A percentile compares a stretch with the other conserved stretches of the same genome.
Conservation (phyloP, 2,888 invertebrate genomes). For the Hedychridium roseum region DNA sequence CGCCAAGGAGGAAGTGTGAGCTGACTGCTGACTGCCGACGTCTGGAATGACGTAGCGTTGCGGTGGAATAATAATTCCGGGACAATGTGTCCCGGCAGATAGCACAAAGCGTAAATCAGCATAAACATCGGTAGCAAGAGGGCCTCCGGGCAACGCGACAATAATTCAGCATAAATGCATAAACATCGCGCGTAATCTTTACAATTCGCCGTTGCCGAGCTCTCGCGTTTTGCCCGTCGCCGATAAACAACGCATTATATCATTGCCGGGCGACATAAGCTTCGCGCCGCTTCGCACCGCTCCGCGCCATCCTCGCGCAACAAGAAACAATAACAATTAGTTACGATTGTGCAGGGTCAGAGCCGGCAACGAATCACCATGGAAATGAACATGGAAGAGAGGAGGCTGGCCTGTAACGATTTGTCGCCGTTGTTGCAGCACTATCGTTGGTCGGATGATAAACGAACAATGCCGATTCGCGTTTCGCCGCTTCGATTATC, state of each 20-base stretch:
- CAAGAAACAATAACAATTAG: slow-evolving; percentile 47
- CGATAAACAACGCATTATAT: slow-evolving; percentile 56
- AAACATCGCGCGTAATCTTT: slow-evolving; percentile 59
- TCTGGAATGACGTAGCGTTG: slow-evolving; percentile 31
- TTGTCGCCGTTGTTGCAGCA: slow-evolving; percentile 21
- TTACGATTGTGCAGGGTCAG: slow-evolving; percentile 33
- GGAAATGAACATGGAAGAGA: no score
- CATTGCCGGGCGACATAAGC: slow-evolving; percentile 42
- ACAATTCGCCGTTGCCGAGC: slow-evolving; percentile 42
- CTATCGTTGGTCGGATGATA: background rate
- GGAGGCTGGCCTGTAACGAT: slow-evolving; percentile 33
- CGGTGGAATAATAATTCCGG: slow-evolving; percentile 60
- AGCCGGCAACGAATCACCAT: no score
- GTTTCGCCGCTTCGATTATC: no score
- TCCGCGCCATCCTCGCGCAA: slow-evolving; percentile 22
- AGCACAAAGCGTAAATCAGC: slow-evolving; percentile 64
- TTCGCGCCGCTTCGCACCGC: slow-evolving; percentile 20
- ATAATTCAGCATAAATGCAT: slow-evolving; percentile 63
- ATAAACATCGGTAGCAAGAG: slow-evolving; percentile 63
- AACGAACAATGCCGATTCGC: no score
- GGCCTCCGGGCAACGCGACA: slow-evolving; percentile 59
- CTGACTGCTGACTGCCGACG: background rate
- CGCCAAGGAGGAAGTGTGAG: slow-evolving; percentile 10
- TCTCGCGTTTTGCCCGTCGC: background rate
- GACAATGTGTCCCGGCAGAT: slow-evolving; percentile 62